Conservation (phyloP, 2,797 vertebrate species). For the Parauchenoglanis punctatus region DNA sequence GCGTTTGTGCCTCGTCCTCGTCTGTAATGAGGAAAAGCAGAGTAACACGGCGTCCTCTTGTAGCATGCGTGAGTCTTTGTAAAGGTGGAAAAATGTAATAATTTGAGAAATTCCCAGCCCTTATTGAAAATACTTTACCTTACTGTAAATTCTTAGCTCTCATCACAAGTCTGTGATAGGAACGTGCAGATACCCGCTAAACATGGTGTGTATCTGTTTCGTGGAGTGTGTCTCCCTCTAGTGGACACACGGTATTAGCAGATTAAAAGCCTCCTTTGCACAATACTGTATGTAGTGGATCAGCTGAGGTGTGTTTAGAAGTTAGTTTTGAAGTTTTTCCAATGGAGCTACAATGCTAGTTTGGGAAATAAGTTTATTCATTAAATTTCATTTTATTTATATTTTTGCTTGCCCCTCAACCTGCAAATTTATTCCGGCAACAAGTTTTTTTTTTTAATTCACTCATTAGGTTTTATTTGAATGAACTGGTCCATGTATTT, state of each 20-base stretch:
- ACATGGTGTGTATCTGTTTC: not conserved
- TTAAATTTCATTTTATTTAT: not conserved
- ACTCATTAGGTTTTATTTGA: not conserved
- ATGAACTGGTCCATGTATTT: not conserved
- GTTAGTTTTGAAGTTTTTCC: not conserved
- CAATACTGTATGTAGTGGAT: no score
- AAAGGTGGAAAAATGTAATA: no score
- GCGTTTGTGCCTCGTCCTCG: not conserved
- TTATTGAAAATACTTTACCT: not conserved
- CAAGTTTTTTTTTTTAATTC: not conserved
- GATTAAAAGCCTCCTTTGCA: not conserved
- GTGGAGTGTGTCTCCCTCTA: slow-evolving; percentile 47
- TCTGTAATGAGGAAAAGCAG: not conserved
- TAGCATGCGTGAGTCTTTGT: no score
- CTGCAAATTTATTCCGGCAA: not conserved
- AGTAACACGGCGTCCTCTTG: no score
- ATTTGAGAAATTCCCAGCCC: not conserved
- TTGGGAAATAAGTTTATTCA: not conserved
- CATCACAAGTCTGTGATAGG: not conserved
- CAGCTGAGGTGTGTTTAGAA: not conserved
- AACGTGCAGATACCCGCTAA: not conserved
- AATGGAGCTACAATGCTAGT: not conserved
- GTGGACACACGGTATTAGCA: slow-evolving; percentile 7
- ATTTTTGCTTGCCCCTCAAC: not conserved
- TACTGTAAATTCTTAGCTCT: not conserved